Base-by-base conservation (phyloP, 2,113 vertebrate genomes). In the Rhizomys pruinosus region DNA sequence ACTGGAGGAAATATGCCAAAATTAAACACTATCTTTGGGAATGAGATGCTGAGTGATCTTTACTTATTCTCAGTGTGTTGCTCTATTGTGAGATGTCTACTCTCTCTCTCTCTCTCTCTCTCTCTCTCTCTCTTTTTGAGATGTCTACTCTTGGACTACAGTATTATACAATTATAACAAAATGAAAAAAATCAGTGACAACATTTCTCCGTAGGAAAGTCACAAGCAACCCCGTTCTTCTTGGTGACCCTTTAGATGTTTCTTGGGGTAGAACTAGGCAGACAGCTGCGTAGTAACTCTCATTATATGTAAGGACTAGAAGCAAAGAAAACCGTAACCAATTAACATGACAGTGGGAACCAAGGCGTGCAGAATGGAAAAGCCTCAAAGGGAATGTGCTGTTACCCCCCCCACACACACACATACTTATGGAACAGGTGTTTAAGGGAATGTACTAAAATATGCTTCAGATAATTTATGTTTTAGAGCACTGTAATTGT, bases 351-450 rank as follows among this genome's bases (percentile, higher is more conserved):
- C 89, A 77, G 81, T 0, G 0, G 91, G 92, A 84, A 66, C 89
- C 0, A n/a, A 87, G 86, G 87, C 91, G 3, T 94, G 95, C 74
- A 92, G 91, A 57, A 77, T 91, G 94, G 71, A 81, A 93, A 81
- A 61, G 76, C 91, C 89, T 87, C 78, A 16, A 44, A 1, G 7
- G 91, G 71, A 74, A 96, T 5, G 0, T 91, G 68, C 81, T 89
- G 42, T 80, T 84, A 68, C 90, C 25, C 71, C 39, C 37, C 42
- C 52, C 5, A 13, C 44, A 2, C 69, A n/a, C 74, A 80, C n/a
- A n/a, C n/a, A n/a, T n/a, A n/a, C n/a, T 52, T 15, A 10, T 76
- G 84, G 84, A 91, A 95, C 96, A 97, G 96, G 95, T 96, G 95
- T 97, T n/a, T 93, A 92, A 80, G 63, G 84, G 92, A 93, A 97